Percentiles rank a stretch among this genome's conserved stretches.
Evolutionary conservation across 2,113 vertebrate genomes (phyloP).

Genomic region (Oncorhynchus keta): DNA sequence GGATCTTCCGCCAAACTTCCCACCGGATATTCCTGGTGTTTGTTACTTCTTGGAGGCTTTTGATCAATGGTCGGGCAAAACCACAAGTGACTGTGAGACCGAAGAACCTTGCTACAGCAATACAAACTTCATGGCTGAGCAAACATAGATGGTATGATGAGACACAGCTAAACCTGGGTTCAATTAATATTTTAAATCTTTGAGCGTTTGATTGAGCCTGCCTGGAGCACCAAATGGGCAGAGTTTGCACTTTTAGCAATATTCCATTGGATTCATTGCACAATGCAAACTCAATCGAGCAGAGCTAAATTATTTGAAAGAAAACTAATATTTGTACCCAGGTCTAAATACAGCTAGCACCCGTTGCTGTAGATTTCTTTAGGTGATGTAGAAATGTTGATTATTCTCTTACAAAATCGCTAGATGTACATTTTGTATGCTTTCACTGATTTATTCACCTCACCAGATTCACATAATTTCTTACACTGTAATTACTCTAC

Average conservation of each 20-base stretch:
- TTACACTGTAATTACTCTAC: too few relatives aligned
- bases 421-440: background rate
- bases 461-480: background rate
- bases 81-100: constrained; percentile 38
- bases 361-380: background rate
- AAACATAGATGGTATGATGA: constrained; percentile 13
- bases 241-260: too few relatives aligned
- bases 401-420: background rate
- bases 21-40: constrained; percentile 91
- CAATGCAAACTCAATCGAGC: too few relatives aligned
- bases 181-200: too few relatives aligned
- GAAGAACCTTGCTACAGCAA: constrained; percentile 41
- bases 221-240: too few relatives aligned
- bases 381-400: constrained; percentile 22
- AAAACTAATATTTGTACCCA: too few relatives aligned
- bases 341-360: too few relatives aligned
- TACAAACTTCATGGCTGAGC: constrained; percentile 24
- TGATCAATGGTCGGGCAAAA: constrained; percentile 61
- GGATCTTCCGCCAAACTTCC: constrained; percentile 95
- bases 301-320: too few relatives aligned
- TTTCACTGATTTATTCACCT: background rate
- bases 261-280: too few relatives aligned
- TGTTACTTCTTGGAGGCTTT: constrained; percentile 93
- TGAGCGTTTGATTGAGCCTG: too few relatives aligned
- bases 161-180: too few relatives aligned